These are phyloP conservation scores for Eonycteris spelaea DNA, from an alignment of 2,113 vertebrate species.

Conservation along the genomic window DNA sequence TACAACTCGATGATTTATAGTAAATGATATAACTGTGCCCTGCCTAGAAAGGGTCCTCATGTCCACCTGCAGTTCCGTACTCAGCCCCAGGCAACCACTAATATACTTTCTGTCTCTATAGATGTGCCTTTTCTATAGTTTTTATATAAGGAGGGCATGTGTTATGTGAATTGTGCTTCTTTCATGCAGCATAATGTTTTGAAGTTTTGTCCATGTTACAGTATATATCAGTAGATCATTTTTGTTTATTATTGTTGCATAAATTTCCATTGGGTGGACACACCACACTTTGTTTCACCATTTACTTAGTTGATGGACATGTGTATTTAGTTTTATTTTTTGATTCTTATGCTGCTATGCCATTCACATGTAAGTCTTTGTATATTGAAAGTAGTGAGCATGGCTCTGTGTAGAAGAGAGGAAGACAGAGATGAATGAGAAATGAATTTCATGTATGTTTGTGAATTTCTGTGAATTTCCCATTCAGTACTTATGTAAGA, in stretches of 20 bases:
- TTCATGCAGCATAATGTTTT: neutral
- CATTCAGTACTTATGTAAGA: neutral
- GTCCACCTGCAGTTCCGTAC: neutral
- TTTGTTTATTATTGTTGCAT: neutral
- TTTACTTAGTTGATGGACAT: neutral
- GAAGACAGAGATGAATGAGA: neutral
- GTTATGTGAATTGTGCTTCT: neutral
- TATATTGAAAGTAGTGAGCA: neutral
- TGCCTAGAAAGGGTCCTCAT: neutral
- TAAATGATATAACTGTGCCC: neutral
- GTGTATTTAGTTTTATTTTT: constrained; percentile 2
- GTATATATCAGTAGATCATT: neutral
- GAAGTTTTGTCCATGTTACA: neutral
- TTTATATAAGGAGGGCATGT: neutral
- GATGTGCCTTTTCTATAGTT: neutral
- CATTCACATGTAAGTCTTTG: neutral
- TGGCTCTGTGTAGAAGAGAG: neutral
- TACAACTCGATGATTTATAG: neutral
- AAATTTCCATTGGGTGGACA: neutral
- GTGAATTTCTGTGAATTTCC: neutral
- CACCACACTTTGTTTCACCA: neutral
- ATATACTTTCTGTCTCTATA: neutral
- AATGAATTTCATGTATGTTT: neutral
- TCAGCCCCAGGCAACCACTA: neutral
- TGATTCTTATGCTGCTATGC: neutral